These are phyloP conservation scores for Pristionchus fissidentatus DNA, from an alignment of 2,888 invertebrate species.

Conservation along the genomic window DNA sequence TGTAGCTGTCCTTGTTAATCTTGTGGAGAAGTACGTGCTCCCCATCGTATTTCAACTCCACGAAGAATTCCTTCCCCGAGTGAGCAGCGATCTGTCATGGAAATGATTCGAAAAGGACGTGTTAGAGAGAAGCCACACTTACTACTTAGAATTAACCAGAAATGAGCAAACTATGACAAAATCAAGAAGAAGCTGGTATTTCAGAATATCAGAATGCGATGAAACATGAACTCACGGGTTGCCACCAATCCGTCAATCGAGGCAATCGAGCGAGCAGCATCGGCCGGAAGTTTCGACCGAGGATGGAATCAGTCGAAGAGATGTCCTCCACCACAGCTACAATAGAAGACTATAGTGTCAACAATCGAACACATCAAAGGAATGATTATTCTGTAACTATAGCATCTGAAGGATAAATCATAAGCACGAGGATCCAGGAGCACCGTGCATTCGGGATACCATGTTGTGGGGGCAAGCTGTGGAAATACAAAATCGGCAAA, in stretches of 20 bases:
- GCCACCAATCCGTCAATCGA: slow-evolving; percentile 43
- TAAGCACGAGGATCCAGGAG: no score
- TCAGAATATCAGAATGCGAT: background rate
- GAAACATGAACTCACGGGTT: slow-evolving; percentile 46
- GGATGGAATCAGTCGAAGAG: slow-evolving; percentile 40
- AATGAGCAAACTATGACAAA: background rate
- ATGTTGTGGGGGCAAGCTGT: no score
- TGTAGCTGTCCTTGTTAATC: slow-evolving; percentile 61
- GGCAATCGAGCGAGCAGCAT: slow-evolving; percentile 53
- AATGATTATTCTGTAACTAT: no score
- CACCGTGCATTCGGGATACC: no score
- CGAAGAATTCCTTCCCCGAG: slow-evolving; percentile 65
- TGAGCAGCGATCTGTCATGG: slow-evolving; percentile 34
- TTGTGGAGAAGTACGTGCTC: slow-evolving; percentile 72
- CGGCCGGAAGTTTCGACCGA: slow-evolving; percentile 53
- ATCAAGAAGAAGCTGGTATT: background rate
- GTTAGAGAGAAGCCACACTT: background rate
- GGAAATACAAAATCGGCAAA: no score
- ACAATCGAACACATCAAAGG: background rate
- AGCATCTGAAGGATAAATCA: no score
- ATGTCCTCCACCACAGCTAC: slow-evolving; percentile 40
- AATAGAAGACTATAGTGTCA: background rate
- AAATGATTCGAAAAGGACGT: background rate
- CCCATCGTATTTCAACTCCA: slow-evolving; percentile 73
- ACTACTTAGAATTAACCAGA: background rate